These are phyloP conservation scores for Simalia tracyae DNA, from an alignment of 2,797 vertebrate species.

Conservation along the genomic window DNA sequence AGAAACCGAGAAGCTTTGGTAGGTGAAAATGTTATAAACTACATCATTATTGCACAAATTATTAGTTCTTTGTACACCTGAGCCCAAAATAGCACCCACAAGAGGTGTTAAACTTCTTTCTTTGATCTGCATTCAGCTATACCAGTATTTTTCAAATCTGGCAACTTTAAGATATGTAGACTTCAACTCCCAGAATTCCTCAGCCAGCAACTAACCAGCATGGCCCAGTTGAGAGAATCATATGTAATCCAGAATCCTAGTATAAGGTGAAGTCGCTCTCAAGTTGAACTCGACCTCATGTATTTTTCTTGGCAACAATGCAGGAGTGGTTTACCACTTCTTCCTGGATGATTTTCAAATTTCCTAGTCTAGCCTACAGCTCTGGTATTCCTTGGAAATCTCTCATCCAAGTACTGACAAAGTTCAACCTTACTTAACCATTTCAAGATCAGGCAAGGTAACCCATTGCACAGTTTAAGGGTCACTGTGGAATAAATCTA, in stretches of 20 bases:
- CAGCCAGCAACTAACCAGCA: not conserved
- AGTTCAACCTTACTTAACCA: not conserved
- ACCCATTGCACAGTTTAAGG: not conserved
- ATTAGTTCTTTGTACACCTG: not conserved
- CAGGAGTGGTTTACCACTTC: not conserved
- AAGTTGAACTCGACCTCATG: not conserved
- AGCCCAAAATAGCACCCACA: not conserved
- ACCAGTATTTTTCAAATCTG: not conserved
- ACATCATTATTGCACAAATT: not conserved
- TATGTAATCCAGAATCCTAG: not conserved
- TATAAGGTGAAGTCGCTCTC: not conserved
- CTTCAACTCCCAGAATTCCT: not conserved
- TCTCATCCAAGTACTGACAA: not conserved
- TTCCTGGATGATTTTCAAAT: not conserved
- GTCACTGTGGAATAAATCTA: not conserved
- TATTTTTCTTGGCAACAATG: not conserved
- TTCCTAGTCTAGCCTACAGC: not conserved
- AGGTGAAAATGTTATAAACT: not conserved
- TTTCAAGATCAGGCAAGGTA: not conserved
- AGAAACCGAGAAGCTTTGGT: not conserved
- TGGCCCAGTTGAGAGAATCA: not conserved
- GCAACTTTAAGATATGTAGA: not conserved
- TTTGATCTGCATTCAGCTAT: not conserved
- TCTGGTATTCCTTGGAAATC: not conserved
- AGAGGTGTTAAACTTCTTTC: not conserved